A percentile compares a stretch with the other conserved stretches of the same genome.
Conservation (phyloP, 1,140 invertebrate genomes). For the Habropoda laboriosa region DNA sequence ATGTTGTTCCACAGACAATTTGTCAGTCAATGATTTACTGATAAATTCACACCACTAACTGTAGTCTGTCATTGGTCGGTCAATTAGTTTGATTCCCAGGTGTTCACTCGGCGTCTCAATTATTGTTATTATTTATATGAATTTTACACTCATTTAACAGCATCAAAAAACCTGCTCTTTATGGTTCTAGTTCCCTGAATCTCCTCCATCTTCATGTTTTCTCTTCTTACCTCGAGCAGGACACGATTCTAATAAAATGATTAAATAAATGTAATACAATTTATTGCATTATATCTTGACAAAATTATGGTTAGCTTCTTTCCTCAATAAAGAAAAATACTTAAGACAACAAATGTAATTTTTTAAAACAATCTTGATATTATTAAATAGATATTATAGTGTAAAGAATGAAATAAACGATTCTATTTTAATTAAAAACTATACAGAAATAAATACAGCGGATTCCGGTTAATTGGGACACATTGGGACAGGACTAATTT, state of each 20-base stretch:
- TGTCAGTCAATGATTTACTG: constrained; percentile 75
- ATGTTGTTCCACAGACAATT: constrained; percentile 74
- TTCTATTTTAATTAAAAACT: background rate
- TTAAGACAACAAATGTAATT: background rate
- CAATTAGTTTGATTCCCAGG: constrained; percentile 81
- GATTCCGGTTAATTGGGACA: too few species aligned
- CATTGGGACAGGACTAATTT: too few species aligned
- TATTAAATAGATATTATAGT: background rate
- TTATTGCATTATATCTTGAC: background rate
- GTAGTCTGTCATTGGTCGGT: constrained; percentile 81
- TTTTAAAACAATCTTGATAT: background rate
- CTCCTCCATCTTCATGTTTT: constrained; percentile 85
- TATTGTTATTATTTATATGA: constrained; percentile 80
- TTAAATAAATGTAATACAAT: constrained; percentile 4
- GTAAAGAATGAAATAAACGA: background rate
- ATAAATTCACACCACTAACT: constrained; percentile 79
- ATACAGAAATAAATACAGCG: too few species aligned
- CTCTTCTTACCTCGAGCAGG: constrained; percentile 87
- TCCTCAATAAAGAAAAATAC: background rate
- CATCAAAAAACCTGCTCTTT: constrained; percentile 68
- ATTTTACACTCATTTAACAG: constrained; percentile 80
- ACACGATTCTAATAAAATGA: constrained; percentile 76
- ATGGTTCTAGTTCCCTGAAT: constrained; percentile 77
- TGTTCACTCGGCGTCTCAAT: constrained; percentile 79
- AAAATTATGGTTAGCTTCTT: background rate